Conservation (phyloP, 2,888 invertebrate species). For the Encarsia formosa region DNA sequence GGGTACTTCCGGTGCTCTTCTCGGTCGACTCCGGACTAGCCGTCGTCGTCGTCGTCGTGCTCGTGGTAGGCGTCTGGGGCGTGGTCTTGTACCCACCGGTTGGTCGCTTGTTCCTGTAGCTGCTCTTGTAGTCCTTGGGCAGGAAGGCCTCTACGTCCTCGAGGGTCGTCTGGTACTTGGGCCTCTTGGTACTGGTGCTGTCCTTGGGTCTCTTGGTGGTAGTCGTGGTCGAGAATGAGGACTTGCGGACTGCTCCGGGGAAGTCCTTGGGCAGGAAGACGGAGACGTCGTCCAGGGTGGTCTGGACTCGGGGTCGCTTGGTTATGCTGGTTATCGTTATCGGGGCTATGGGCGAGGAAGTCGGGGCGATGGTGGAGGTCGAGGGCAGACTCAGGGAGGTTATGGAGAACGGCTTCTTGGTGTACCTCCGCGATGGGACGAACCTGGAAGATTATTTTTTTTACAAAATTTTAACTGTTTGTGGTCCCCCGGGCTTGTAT, state of each 20-base stretch:
- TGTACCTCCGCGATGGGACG: conserved; percentile 43
- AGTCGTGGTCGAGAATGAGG: neutral
- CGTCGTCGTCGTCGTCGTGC: conserved; percentile 13
- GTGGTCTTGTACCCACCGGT: conserved; percentile 15
- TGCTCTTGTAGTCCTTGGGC: conserved; percentile 32
- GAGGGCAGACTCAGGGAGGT: conserved; percentile 27
- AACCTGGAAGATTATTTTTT: conserved; percentile 34
- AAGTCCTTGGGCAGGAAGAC: conserved; percentile 35
- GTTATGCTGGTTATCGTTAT: conserved; percentile 19
- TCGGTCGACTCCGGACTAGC: conserved; percentile 19
- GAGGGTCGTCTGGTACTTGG: conserved; percentile 26
- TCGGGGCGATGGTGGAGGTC: conserved; percentile 29
- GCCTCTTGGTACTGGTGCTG: conserved; percentile 16
- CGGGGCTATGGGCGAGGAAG: conserved; percentile 15
- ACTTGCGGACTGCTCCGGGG: conserved; percentile 13
- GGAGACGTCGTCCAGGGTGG: conserved; percentile 32
- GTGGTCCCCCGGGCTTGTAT: too few relatives aligned
- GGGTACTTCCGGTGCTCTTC: conserved; percentile 12
- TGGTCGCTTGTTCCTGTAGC: conserved; percentile 15
- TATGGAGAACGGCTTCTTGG: conserved; percentile 37
- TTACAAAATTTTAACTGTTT: too few relatives aligned
- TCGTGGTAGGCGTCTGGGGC: conserved; percentile 10
- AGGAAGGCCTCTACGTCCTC: conserved; percentile 34
- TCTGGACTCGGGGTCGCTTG: conserved; percentile 9
- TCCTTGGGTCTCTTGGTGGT: conserved; percentile 22